Conservation (phyloP, 2,113 vertebrate genomes). For the Neogobius melanostomus region DNA sequence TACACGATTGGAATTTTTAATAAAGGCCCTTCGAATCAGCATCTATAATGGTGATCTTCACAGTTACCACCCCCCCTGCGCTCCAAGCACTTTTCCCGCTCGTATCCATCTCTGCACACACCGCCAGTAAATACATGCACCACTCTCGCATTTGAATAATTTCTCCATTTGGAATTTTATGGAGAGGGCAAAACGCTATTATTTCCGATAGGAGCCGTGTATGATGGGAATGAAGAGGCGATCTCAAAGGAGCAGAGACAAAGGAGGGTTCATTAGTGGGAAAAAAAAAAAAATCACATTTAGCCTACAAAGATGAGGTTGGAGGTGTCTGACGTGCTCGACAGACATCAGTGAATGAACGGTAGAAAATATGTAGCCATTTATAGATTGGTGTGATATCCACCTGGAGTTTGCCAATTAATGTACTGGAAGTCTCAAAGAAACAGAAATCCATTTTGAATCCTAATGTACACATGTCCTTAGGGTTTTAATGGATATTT, state of each 20-base stretch:
- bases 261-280: not conserved
- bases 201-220: conserved; percentile 4
- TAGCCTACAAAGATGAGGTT: not conserved
- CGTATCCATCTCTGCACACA: not conserved
- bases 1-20: too few relatives aligned
- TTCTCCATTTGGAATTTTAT: conserved; percentile 33
- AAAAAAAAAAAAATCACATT: not conserved
- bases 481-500: too few relatives aligned
- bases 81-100: conserved; percentile 10
- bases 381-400: too few relatives aligned
- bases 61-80: not conserved
- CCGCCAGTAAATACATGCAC: conserved; percentile 18
- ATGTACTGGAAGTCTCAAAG: too few relatives aligned
- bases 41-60: conserved; percentile 18
- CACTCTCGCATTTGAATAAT: conserved; percentile 38
- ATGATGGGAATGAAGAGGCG: conserved; percentile 8
- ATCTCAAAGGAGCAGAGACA: not conserved
- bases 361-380: too few relatives aligned
- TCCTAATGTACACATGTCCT: too few relatives aligned
- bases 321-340: not conserved
- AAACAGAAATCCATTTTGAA: too few relatives aligned
- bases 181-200: not conserved
- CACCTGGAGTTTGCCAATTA: too few relatives aligned
- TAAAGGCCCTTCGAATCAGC: conserved; percentile 20
- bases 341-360: too few relatives aligned